These are phyloP conservation scores for Xestia sexstrigata DNA, from an alignment of 2,888 invertebrate species.

Conservation along the genomic window DNA sequence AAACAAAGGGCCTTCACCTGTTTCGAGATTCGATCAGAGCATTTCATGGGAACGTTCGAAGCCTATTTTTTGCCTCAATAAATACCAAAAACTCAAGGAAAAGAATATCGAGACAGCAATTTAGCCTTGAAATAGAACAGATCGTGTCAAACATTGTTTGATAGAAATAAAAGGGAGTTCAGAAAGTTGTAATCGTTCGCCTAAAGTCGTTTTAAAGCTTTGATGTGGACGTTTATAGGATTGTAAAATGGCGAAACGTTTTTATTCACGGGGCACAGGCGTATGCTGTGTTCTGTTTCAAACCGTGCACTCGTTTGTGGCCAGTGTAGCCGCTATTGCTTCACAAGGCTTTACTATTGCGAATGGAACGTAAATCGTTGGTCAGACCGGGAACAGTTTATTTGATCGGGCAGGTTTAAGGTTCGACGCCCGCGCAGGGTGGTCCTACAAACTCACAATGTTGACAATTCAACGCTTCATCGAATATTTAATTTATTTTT, in stretches of 20 bases:
- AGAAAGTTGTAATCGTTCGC: conserved; percentile 60
- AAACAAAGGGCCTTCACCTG: conserved; percentile 65
- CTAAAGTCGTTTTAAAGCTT: conserved; percentile 71
- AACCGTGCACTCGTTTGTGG: conserved; percentile 68
- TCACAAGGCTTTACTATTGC: conserved; percentile 73
- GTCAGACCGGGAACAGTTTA: conserved; percentile 78
- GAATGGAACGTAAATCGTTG: conserved; percentile 79
- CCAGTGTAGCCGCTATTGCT: conserved; percentile 70
- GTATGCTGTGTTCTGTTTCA: conserved; percentile 72
- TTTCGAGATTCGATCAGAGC: conserved; percentile 58
- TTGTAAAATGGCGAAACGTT: conserved; percentile 79
- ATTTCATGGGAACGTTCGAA: conserved; percentile 58
- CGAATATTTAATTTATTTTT: conserved; percentile 63
- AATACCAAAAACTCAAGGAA: conserved; percentile 36
- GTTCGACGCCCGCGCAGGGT: conserved; percentile 79
- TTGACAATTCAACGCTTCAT: conserved; percentile 68
- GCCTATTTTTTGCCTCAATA: conserved; percentile 37
- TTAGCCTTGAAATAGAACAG: conserved; percentile 42
- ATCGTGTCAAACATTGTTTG: conserved; percentile 43
- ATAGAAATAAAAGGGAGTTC: conserved; percentile 58
- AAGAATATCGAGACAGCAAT: conserved; percentile 22
- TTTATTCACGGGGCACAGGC: conserved; percentile 71
- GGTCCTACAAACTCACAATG: conserved; percentile 71
- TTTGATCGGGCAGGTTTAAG: conserved; percentile 75
- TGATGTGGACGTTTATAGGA: conserved; percentile 79